Conservation (phyloP, 2,113 vertebrate species). For the Mellivora capensis region DNA sequence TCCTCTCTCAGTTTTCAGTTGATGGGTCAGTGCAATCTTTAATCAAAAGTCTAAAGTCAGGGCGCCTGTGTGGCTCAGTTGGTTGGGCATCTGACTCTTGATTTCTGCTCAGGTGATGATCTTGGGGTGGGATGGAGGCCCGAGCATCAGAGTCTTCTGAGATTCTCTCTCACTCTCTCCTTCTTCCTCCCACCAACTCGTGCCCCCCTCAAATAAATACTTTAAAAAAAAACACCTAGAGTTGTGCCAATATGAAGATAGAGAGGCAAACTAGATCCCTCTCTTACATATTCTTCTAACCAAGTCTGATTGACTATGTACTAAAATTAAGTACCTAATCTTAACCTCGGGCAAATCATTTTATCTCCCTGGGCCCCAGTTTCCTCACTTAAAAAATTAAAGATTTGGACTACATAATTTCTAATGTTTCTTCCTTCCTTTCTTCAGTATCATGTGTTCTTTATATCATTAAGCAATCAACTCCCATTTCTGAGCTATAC, state of each 20-base stretch:
- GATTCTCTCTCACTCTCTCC: background rate
- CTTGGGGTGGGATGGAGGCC: background rate
- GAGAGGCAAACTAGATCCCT: background rate
- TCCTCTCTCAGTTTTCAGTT: background rate
- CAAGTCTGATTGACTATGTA: background rate
- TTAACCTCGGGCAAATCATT: background rate
- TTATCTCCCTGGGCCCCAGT: background rate
- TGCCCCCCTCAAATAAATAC: background rate
- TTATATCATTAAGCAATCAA: background rate
- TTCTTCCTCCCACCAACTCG: rapidly evolving
- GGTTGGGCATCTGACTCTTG: background rate
- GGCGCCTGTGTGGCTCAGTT: background rate
- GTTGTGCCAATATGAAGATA: background rate
- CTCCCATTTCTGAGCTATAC: background rate
- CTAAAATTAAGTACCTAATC: background rate
- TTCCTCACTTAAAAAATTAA: background rate
- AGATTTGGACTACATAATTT: background rate
- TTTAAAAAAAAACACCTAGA: background rate
- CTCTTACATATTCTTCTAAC: background rate
- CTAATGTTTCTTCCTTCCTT: background rate
- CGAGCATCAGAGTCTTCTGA: background rate
- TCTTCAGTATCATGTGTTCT: background rate
- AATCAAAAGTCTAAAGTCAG: background rate
- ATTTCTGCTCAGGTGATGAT: background rate
- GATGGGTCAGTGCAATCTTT: background rate